Evolutionary conservation across 2,113 vertebrate species (phyloP), one percentile per base, ranked within the genome.

Genomic region (Ammodytes marinus): DNA sequence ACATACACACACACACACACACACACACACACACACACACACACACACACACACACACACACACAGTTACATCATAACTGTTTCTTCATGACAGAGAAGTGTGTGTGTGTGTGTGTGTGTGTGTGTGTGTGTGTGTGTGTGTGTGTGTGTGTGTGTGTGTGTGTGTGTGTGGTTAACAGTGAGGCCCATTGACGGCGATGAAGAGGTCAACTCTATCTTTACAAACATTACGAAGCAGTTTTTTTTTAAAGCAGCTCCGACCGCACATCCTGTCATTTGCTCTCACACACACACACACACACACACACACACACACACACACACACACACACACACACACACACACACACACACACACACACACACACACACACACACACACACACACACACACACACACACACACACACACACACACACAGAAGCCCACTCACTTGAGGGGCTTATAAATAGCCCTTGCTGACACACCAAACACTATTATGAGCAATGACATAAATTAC

Each of bases 241-340:
- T 74, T n/a, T n/a, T 86, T 75, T 79, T 73, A 90, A 86, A 59
- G 84, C 61, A 2, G 27, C 27, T 27, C 83, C 73, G n/a, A 91
- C 91, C 92, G 42, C 91, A 91, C 85, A 93, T 93, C 91, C 92
- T 94, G 91, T 90, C 89, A 90, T 91, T 94, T 82, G 76, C 79
- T 79, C 65, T 54, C n/a, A n/a, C n/a, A n/a, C n/a, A n/a, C n/a
- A n/a, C n/a, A n/a, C n/a, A n/a, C n/a, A n/a, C n/a, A n/a, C n/a
- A n/a, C n/a, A n/a, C n/a, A n/a, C n/a, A n/a, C n/a, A n/a, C n/a
- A n/a, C n/a, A n/a, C n/a, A n/a, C n/a, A n/a, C n/a, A n/a, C n/a
- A n/a, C n/a, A n/a, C n/a, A n/a, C n/a, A n/a, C n/a, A n/a, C n/a
- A n/a, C n/a, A n/a, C 79, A 79, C 81, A 74, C 84, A 27, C 79